Percentiles rank a stretch among this genome's conserved stretches.
Conservation (phyloP, 2,888 invertebrate species). For the Ashinkailepas kermadecensis region DNA sequence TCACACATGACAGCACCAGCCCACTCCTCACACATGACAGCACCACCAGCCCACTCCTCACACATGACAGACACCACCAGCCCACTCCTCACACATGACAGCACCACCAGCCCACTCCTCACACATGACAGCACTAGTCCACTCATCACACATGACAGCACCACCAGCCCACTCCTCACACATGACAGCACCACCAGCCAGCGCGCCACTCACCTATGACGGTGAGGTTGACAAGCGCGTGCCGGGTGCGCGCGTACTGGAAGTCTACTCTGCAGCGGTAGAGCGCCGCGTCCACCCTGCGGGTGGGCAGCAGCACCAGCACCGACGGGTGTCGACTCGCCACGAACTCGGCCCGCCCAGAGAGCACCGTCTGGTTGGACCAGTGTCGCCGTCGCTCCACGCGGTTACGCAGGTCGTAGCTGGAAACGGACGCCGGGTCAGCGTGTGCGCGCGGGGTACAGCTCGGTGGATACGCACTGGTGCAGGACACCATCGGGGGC, state of each 20-base stretch:
- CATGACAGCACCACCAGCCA: too few species aligned
- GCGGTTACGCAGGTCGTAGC: conserved; percentile 27
- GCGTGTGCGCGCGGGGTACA: neutral
- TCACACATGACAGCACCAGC: too few species aligned
- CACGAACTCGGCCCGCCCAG: conserved; percentile 29
- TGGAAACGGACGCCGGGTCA: conserved; percentile 4
- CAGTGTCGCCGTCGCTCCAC: conserved; percentile 26
- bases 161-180: too few species aligned
- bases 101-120: too few species aligned
- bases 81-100: too few species aligned
- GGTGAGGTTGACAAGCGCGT: conserved; percentile 29
- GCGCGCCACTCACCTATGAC: conserved; percentile 29
- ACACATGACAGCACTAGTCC: too few species aligned
- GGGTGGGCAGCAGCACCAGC: conserved; percentile 26
- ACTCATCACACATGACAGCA: too few species aligned
- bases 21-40: too few species aligned
- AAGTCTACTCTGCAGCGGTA: conserved; percentile 32
- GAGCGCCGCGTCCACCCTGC: conserved; percentile 25
- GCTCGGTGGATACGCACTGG: too few species aligned
- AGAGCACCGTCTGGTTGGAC: conserved; percentile 29
- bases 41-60: too few species aligned
- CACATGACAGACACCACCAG: too few species aligned
- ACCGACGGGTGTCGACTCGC: conserved; percentile 26
- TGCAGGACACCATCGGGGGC: too few species aligned
- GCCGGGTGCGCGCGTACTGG: conserved; percentile 28